These are phyloP conservation scores for Drosophila eohydei DNA, from an alignment of 2,888 invertebrate genomes.

Conservation along the genomic window DNA sequence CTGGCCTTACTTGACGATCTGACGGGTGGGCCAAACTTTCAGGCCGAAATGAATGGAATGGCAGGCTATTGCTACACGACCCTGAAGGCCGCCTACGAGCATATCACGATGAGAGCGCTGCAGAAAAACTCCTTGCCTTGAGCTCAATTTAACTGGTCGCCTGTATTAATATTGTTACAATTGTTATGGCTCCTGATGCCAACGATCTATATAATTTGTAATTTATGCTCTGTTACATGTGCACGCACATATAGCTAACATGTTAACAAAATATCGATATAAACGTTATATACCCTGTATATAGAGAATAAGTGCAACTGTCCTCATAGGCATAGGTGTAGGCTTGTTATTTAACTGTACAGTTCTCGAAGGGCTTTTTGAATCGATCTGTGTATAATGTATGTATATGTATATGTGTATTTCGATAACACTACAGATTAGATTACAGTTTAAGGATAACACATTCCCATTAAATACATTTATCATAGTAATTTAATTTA, in stretches of 20 bases:
- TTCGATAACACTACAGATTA: conserved; percentile 28
- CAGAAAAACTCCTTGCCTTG: conserved; percentile 56
- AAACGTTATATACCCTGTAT: conserved; percentile 48
- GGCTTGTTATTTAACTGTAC: conserved; percentile 45
- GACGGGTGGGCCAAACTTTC: conserved; percentile 83
- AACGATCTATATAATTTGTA: conserved; percentile 47
- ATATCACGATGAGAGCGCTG: conserved; percentile 76
- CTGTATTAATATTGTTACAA: conserved; percentile 26
- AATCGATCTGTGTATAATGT: conserved; percentile 45
- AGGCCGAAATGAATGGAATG: conserved; percentile 84
- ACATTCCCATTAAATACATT: conserved; percentile 57
- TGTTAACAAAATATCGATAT: conserved; percentile 31
- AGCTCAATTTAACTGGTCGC: conserved; percentile 19
- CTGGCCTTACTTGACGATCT: conserved; percentile 84
- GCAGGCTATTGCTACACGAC: conserved; percentile 85
- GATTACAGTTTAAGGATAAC: conserved; percentile 38
- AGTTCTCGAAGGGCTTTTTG: conserved; percentile 20
- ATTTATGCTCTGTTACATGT: conserved; percentile 18
- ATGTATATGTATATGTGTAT: conserved; percentile 49
- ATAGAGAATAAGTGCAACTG: conserved; percentile 49
- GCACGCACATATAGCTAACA: background rate
- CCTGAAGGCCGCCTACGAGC: conserved; percentile 84
- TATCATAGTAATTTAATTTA: conserved; percentile 19
- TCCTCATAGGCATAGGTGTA: conserved; percentile 37
- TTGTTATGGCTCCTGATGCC: conserved; percentile 58